Base-by-base conservation (phyloP, 2,888 invertebrate genomes). In the Calephelis perditalis region DNA sequence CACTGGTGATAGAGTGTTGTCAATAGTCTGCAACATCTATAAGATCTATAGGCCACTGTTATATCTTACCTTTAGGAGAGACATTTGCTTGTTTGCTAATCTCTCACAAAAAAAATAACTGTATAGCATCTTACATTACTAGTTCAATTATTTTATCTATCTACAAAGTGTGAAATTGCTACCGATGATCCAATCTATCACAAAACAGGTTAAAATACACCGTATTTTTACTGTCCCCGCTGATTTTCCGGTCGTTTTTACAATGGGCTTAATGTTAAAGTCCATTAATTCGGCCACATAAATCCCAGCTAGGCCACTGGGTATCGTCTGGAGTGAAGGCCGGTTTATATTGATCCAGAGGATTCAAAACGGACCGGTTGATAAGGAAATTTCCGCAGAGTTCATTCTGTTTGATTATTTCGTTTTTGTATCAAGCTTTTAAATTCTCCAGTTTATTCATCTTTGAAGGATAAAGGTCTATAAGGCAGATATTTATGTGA, bases 251-350 rank as follows among this genome's bases (percentile, higher is more conserved):
- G 65, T 62, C 65, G 61, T 77, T 78, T 81, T 78, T 75, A 73
- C 72, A 74, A 76, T 72, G 68, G 73, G 71, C 73, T 77, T 75
- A 76, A 71, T 74, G 78, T 74, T 77, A 73, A 79, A 66, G 63
- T 63, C 63, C 65, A 65, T 67, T 67, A 80, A 79, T 79, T 80
- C 77, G 65, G 70, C 76, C 76, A 77, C 77, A 77, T 80, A 77
- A 79, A 81, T 80, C 76, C 72, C 66, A 67, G 73, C 76, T 74
- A 75, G 77, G 70, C 72, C 71, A 71, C 67, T 63, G 65, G 66
- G 71, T 66, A 69, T 65, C 68, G 62, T 49, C 59, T 61, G 62
- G 57, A 57, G 55, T 59, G 64, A 57, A 65, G 62, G 62, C 66
- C 66, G 63, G 57, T 66, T 68, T 68, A 67, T 69, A 68, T 67